These are phyloP conservation scores for Parazoanthus atlanticus DNA, from an alignment of 92 coral and sea anemone species.

Conservation along the genomic window DNA sequence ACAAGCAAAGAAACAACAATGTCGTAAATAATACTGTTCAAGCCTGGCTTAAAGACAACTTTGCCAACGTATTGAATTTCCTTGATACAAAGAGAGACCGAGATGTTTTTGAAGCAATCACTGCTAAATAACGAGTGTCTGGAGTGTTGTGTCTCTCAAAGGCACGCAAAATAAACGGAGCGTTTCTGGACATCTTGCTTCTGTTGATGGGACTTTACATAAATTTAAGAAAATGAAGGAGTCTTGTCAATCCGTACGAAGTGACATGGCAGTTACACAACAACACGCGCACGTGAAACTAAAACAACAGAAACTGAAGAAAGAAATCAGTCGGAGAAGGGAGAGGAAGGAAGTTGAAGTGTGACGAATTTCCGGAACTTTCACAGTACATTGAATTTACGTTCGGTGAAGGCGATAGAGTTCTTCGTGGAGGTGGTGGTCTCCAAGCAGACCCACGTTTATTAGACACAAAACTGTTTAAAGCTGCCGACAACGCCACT, in stretches of 20 bases:
- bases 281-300: conserved; percentile 33
- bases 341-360: conserved; percentile 60
- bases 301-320: not conserved
- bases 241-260: conserved; percentile 26
- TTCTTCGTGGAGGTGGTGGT: conserved; percentile 54
- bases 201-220: not conserved
- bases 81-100: conserved; percentile 57
- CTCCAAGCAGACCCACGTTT: conserved; percentile 65
- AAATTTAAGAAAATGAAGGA: not conserved
- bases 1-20: not conserved
- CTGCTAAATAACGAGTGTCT: conserved; percentile 61
- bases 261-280: conserved; percentile 52
- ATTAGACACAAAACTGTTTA: conserved; percentile 49
- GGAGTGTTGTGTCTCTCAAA: conserved; percentile 44
- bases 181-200: not conserved
- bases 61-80: conserved; percentile 33
- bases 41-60: conserved; percentile 23
- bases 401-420: conserved; percentile 58
- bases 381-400: conserved; percentile 57
- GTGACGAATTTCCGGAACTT: conserved; percentile 72
- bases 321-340: not conserved
- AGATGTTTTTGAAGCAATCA: conserved; percentile 53
- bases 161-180: conserved; percentile 31
- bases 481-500: conserved; percentile 59
- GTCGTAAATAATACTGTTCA: conserved; percentile 5